These are phyloP conservation scores for Strigamia maritima DNA, from an alignment of 2,888 invertebrate species.

Conservation along the genomic window DNA sequence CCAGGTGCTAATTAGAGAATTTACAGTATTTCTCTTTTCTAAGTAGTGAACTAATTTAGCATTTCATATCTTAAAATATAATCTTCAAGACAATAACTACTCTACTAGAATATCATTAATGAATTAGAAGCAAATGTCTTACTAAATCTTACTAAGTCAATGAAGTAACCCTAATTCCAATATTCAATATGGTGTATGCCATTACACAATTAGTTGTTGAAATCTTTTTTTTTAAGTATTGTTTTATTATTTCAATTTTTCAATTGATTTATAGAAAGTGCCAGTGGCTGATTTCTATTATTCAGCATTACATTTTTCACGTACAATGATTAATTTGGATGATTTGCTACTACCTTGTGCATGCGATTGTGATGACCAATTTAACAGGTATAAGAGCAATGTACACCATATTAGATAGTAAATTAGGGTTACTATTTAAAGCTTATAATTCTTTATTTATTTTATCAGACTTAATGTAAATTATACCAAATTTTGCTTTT, in stretches of 20 bases:
- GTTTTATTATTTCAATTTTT: conserved; percentile 31
- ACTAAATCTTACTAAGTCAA: neutral
- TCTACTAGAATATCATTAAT: neutral
- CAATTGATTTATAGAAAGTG: conserved; percentile 41
- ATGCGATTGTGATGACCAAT: conserved; percentile 41
- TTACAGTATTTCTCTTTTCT: too few species aligned
- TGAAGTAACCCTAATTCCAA: neutral
- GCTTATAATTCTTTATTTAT: neutral
- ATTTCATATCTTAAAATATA: too few species aligned
- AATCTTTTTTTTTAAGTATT: neutral
- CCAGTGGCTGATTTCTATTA: conserved; percentile 42
- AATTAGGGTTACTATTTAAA: neutral
- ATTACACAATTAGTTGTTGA: too few species aligned
- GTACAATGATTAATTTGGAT: conserved; percentile 42
- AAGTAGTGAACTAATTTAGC: too few species aligned
- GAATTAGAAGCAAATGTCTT: neutral
- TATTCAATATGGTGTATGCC: neutral
- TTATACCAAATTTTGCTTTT: neutral
- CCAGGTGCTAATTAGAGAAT: too few species aligned
- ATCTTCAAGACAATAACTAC: too few species aligned
- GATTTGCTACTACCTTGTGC: conserved; percentile 42
- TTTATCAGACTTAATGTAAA: neutral
- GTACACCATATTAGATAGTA: neutral
- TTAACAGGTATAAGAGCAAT: conserved; percentile 3
- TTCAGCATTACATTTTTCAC: conserved; percentile 37